These are phyloP conservation scores for Drusus annulatus DNA, from an alignment of 1,140 invertebrate genomes.

Conservation along the genomic window DNA sequence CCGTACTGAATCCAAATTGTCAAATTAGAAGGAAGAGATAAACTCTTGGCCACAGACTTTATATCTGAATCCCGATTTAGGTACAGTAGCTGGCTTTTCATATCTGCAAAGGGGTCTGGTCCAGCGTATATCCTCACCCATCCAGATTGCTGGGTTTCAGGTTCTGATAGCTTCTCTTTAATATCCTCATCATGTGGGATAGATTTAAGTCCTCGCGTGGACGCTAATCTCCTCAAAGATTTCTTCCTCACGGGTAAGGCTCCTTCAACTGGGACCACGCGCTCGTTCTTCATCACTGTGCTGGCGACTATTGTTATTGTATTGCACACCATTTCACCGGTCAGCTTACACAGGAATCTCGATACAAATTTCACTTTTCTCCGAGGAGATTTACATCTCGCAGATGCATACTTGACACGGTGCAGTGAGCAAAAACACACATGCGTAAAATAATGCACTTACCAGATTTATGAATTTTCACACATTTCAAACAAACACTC, in stretches of 20 bases:
- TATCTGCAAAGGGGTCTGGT: conserved; percentile 69
- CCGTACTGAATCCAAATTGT: conserved; percentile 78
- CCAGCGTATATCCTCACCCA: conserved; percentile 77
- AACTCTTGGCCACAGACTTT: conserved; percentile 74
- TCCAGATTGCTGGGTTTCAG: conserved; percentile 61
- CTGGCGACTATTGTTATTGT: conserved; percentile 36
- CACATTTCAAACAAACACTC: too few species aligned
- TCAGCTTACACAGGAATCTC: conserved; percentile 24
- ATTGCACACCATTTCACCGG: conserved; percentile 52
- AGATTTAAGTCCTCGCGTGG: conserved; percentile 71
- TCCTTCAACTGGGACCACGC: conserved; percentile 30
- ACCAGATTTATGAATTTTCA: too few species aligned
- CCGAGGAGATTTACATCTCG: conserved; percentile 13
- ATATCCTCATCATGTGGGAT: conserved; percentile 10
- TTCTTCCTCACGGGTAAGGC: conserved; percentile 60
- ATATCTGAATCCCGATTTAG: conserved; percentile 74
- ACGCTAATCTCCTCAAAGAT: conserved; percentile 70
- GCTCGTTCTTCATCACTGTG: conserved; percentile 41
- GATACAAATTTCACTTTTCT: conserved; percentile 46
- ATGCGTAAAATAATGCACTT: background rate
- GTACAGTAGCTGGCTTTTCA: conserved; percentile 73
- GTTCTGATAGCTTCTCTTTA: conserved; percentile 5
- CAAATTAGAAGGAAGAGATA: conserved; percentile 73
- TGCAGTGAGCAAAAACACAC: conserved; percentile 12
- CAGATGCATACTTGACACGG: conserved; percentile 39